Evolutionary conservation across 2,797 vertebrate genomes (phyloP), one percentile per base, ranked within the genome.

Genomic region (Phaenicophaeus curvirostris): DNA sequence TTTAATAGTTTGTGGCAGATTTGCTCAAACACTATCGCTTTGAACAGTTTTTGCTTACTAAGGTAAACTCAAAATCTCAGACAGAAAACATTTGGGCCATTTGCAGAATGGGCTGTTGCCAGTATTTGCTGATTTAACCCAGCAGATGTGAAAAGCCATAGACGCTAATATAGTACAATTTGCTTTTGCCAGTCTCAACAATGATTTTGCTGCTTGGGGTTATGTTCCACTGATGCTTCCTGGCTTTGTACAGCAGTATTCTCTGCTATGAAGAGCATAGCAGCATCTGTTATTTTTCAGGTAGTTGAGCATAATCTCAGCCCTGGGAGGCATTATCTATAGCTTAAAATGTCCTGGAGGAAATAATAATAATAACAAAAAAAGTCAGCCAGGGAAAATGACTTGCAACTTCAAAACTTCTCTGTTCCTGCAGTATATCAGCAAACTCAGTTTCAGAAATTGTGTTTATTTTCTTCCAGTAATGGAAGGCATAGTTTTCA

Each of bases 241-340:
- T 94, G 93, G 92, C 90, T 94, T 81, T 71, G 20, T 80, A 87
- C 4, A 91, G 79, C 86, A 93, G 87, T 73, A 84, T 73, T 93
- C 82, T 96, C 67, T 10, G 24, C 92, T 94, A 87, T 68, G 86
- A 94, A 93, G 20, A 95, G 48, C 78, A 95, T 4, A 94, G 89
- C 71, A 97, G 69, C 93, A 97, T 97, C 96, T 97, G 95, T 89
- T 96, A 96, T 91, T 94, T 97, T 97, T 96, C 94, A 97, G 93
- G 95, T 96, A 96, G 90, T 77, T 97, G 67, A 95, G 68, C 95
- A 96, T 94, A 96, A 97, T 96, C 76, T 97, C 89, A 94, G 84
- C 73, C 80, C 75, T 94, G 96, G 95, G 94, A 97, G 74, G 46
- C 80, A 96, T 91, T 93, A 95, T 69, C 87, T 87, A 93, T n/a